Base-by-base conservation (phyloP, 2,888 invertebrate species). In the Parasteatoda lunata region DNA sequence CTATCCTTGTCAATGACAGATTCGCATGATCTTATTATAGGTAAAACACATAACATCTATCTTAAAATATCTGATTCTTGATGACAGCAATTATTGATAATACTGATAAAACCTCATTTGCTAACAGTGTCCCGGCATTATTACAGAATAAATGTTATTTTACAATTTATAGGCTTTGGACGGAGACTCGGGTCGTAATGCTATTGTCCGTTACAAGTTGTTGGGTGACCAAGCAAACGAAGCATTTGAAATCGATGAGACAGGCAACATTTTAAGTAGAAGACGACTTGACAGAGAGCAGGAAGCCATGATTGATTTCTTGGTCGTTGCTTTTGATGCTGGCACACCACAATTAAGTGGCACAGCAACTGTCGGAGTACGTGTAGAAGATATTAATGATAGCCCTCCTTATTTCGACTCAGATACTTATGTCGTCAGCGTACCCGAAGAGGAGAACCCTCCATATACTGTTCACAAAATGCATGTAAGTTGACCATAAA, bases 361-460 rank as follows among this genome's bases (percentile, higher is more conserved):
- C 7, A 90, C 90, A 3, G 85, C 90, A 3, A 89, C 89, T 15
- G 89, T 90, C 49, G 81, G 84, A 8, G 94, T 97, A 45, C 93
- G 94, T 77, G 96, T 97, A 0, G 96, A 96, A 88, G 97, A 97
- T 91, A 96, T 96, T 89, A 97, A 97, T 91, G 97, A 97, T 91
- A 96, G 96, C 90, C 94, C 96, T 4, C 97, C 97, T 0, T 92
- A 94, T 86, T 97, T 98, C 79, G 89, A 90, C 48, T 88, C 89
- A 11, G 89, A 89, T 48, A 89, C 89, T 8, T 90, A 89, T 64
- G 81, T 84, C 7, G 89, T 90, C 0, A 89, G 89, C 76, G 89
- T 90, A 4, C 89, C 89, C 0, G 90, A 90, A 80, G 90, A 90
- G 66, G 87, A 89, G 54, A 89, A 89, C 30, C 90, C 90, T 13